Base-by-base conservation (phyloP, 2,113 vertebrate species). In the Chitala chitala region DNA sequence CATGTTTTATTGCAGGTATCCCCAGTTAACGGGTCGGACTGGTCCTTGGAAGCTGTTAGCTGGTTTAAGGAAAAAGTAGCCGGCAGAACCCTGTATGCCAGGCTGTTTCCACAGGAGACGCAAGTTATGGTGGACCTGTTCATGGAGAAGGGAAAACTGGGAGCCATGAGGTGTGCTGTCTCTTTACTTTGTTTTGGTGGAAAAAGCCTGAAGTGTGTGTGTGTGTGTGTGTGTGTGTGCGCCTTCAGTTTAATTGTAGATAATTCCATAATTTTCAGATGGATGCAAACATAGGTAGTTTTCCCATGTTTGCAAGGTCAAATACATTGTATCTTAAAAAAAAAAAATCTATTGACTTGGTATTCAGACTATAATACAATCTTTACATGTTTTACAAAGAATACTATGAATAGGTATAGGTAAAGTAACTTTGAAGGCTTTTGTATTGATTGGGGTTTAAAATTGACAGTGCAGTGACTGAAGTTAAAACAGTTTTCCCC, bases 101-200 rank as follows among this genome's bases (percentile, higher is more conserved):
- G 90, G 75, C 61, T 90, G 50, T 89, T 83, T 78, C 83, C 82
- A 17, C 77, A 83, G 70, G 81, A 56, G 15, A 22, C 40, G 13
- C 68, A 55, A 12, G 77, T 89, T 59, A 56, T 79, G 24, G 87
- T 83, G 0, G 89, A 91, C 75, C 84, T 91, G 13, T 91, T 90
- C 78, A 75, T 87, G 82, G 89, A 91, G 75, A 91, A 82, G 54
- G 90, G 90, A 50, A 89, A 86, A 71, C 78, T 91, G 0, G 84
- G 88, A 50, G 84, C 84, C 1, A 90, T 90, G 88, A 91, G 90
- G 90, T 90, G 78, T 46, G 71, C n/a, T 0, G 40, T 8, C 22
- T 33, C 58, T 12, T 15, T 13, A 24, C 31, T 46, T 46, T 42
- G 29, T 54, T 31, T 40, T n/a, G 15, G 53, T 51, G 66, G 20